Conservation (phyloP, 2,797 vertebrate genomes). For the Propithecus perrieri region DNA sequence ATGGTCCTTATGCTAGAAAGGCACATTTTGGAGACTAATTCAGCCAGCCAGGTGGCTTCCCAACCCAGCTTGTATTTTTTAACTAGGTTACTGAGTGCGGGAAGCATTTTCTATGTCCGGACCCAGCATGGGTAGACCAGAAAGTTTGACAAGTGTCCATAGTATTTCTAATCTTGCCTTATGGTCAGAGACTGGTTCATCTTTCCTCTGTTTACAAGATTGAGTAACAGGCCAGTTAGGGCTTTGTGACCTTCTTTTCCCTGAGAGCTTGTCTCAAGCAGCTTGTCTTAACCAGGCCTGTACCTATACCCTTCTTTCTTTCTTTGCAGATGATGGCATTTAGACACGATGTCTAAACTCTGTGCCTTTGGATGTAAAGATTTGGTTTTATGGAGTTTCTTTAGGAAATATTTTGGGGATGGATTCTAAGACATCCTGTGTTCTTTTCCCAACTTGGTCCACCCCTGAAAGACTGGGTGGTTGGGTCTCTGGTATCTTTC, state of each 20-base stretch:
- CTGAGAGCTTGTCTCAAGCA: too few relatives aligned
- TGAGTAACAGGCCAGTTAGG: background rate
- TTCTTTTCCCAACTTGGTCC: background rate
- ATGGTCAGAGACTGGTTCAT: background rate
- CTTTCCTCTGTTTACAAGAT: background rate
- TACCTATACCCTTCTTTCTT: background rate
- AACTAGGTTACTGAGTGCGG: background rate
- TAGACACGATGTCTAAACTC: background rate
- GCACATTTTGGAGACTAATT: background rate
- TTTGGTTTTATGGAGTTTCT: background rate
- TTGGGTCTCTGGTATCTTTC: background rate
- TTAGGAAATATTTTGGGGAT: background rate
- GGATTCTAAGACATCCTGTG: background rate
- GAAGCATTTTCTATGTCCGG: background rate
- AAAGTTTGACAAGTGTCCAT: background rate
- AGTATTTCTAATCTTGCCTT: background rate
- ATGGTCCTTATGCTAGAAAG: background rate
- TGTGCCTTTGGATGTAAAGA: background rate
- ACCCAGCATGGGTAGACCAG: background rate
- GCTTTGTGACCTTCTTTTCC: background rate
- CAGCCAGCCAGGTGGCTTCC: background rate
- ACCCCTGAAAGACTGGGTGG: background rate
- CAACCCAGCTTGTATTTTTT: background rate
- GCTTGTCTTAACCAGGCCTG: background rate
- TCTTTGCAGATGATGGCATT: background rate